Base-by-base conservation (phyloP, 2,113 vertebrate genomes). In the Ailurus styani region DNA sequence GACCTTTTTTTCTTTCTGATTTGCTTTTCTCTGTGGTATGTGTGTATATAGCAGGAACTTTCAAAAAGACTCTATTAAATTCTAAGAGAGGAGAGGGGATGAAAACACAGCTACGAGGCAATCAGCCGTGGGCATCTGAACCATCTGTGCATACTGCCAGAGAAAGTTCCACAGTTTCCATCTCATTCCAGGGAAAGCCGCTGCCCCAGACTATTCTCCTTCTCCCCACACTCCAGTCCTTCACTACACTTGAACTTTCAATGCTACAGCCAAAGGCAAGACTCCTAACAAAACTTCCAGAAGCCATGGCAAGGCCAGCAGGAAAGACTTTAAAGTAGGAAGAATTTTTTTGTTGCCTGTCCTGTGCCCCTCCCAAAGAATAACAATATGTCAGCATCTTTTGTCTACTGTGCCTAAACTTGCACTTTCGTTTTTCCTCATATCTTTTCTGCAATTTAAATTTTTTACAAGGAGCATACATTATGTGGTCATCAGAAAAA, bases 401-500 rank as follows among this genome's bases (percentile, higher is more conserved):
- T 8, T 84, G 37, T 54, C 68, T 54, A 52, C 62, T 42, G 21
- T 42, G 55, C 31, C 82, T 84, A 85, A 89, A 94, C 77, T 79
- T 95, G 66, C 79, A 92, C 79, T 96, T 96, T 95, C 78, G 0
- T 79, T 94, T 95, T 91, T 79, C 60, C 42, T 73, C 20, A 14
- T 57, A 83, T 78, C 66, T 75, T 55, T 94, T 93, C 54, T 96
- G 87, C 52, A 87, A 92, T 90, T 96, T 83, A 90, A 57, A 21
- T 17, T 64, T 79, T 97, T 96, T 96, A 93, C 50, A 94, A 96
- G 90, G 42, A 85, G 34, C 55, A 50, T 6, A 1, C 75, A 88
- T 87, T 79, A 90, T 90, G 95, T 87, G 88, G 62, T 94, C 94
- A 96, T 81, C 93, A 95, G 60, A 78, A 94, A 89, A 93, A 70